Evolutionary conservation across 2,797 vertebrate genomes (phyloP), one percentile per base, ranked within the genome.

Genomic region (Poeciliopsis infans): DNA sequence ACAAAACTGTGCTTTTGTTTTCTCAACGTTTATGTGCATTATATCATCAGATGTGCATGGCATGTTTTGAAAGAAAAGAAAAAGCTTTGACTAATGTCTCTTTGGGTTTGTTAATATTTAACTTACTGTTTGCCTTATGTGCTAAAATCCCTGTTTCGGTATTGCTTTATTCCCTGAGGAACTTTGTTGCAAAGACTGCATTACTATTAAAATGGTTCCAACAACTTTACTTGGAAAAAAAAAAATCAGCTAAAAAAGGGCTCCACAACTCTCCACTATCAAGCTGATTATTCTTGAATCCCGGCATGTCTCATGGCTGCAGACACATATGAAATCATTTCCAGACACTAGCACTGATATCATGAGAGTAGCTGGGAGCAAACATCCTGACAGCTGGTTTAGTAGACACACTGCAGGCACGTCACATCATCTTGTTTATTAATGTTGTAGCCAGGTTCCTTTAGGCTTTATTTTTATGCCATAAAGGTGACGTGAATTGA

Each of bases 381-480:
- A 71, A 55, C 23, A 43, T 41, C 59, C 39, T 86, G 74, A 86
- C 92, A 92, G 80, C 85, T 93, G 91, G 71, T 89, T 81, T 78
- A 72, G 74, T 68, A 77, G 78, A 73, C 66, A 43, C 66, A 69
- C 75, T 66, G 28, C 25, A 66, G 77, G 77, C 70, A 72, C 68
- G 18, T 76, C 59, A 70, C 88, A 78, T 79, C 36, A 68, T 85
- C 64, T 59, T 23, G 18, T 47, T 80, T 84, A 83, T 80, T 82
- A 53, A 85, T 20, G 6, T 72, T 11, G 5, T 77, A 66, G 61
- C 57, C 36, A 73, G 79, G 1, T 45, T 80, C 53, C 10, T 85
- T 45, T 39, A 64, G 31, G 6, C 61, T 51, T 85, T 36, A 31
- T 66, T 66, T 66, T 39, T 83, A 77, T 75, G 76, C 43, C 5